Conservation (phyloP, 2,113 vertebrate genomes). For the Hyla sarda region DNA sequence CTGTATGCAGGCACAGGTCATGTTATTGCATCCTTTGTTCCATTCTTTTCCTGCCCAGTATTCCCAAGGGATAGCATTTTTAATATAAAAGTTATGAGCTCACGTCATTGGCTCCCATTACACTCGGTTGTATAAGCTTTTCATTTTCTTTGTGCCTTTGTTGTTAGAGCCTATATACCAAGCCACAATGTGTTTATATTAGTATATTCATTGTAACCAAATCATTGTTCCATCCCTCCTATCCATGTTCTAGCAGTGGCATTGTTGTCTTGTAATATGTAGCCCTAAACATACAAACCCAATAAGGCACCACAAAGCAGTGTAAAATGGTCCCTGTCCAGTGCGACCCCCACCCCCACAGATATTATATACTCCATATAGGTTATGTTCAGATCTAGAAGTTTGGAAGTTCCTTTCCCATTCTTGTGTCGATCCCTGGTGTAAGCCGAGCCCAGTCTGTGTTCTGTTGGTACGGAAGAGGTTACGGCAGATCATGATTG, state of each 20-base stretch:
- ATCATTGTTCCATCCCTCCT: neutral
- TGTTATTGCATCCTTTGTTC: neutral
- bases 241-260: neutral
- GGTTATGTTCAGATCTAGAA: neutral
- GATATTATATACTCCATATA: neutral
- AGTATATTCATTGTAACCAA: neutral
- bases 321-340: neutral
- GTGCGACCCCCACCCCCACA: neutral
- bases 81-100: neutral
- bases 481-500: constrained; percentile 40
- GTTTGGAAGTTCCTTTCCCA: neutral
- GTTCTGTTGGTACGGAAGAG: constrained; percentile 5
- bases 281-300: neutral
- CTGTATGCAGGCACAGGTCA: neutral
- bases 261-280: neutral
- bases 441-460: neutral
- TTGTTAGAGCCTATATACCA: neutral
- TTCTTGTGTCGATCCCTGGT: neutral
- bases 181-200: neutral
- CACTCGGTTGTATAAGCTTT: neutral
- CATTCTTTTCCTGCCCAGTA: neutral
- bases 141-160: neutral
- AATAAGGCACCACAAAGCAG: neutral
- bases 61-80: neutral
- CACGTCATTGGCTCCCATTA: neutral